A percentile compares a stretch with the other conserved stretches of the same genome.
Evolutionary conservation across 2,797 vertebrate genomes (phyloP).

Genomic region (Poeciliopsis gracilis): DNA sequence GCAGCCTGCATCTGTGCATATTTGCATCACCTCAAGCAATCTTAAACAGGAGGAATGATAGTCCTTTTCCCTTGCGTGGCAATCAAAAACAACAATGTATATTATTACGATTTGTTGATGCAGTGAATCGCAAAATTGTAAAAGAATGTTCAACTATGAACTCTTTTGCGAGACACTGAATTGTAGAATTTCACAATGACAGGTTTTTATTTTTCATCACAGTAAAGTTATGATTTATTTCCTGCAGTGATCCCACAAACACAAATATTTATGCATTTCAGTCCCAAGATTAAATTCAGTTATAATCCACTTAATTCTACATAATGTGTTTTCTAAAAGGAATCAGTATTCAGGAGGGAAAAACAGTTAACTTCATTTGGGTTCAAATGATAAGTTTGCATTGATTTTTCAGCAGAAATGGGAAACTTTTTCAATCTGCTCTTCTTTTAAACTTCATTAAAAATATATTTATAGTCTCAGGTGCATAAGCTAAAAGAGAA

Average conservation of each 20-base stretch:
- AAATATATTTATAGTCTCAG: too few relatives aligned
- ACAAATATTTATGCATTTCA: background rate
- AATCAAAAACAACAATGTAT: background rate
- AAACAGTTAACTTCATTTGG: background rate
- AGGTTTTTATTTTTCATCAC: background rate
- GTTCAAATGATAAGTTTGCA: background rate
- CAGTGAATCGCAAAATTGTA: background rate
- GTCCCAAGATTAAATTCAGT: background rate
- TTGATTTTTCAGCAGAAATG: background rate
- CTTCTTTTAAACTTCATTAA: background rate
- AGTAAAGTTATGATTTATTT: background rate
- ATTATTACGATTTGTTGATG: background rate
- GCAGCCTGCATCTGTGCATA: background rate
- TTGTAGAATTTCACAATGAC: background rate
- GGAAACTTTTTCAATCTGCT: background rate
- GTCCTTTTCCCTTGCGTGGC: too few relatives aligned
- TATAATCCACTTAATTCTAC: background rate
- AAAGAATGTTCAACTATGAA: background rate
- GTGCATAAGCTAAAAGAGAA: background rate
- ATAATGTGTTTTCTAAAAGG: background rate
- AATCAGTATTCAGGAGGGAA: background rate
- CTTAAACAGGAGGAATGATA: background rate
- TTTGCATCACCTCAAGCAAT: background rate
- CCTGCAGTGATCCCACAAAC: too few relatives aligned
- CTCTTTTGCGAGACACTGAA: background rate